Evolutionary conservation across 2,888 invertebrate genomes (phyloP), one percentile per base, ranked within the genome.

Genomic region (Sphaerophoria taeniata): DNA sequence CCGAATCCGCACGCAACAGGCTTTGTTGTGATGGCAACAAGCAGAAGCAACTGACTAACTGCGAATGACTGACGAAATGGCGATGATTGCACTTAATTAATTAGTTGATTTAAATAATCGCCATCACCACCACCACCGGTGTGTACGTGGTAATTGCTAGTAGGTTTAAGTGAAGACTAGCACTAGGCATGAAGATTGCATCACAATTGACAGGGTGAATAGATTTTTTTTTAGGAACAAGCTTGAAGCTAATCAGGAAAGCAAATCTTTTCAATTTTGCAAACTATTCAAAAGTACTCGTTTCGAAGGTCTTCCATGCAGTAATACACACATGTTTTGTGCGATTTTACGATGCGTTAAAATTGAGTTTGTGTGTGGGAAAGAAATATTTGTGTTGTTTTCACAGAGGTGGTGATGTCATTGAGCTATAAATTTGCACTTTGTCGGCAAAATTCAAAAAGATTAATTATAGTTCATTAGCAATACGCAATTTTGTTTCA

Each of bases 1-100:
- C 55, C 75, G 80, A 67, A 84, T 80, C 55, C 75, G 80, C 75
- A 84, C 71, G 80, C 80, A 79, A 61, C 16, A 1, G 4, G 36
- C 55, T 9, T 14, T 71, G 16, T 60, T 69, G 49, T 60, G 60
- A 14, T 39, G n/a, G 12, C 11, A 6, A 60, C 60, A 9, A 12
- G 24, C 24, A 24, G 24, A 24, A 24, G 24, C 24, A 1, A 24
- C 24, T 24, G 24, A 24, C 24, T 24, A 24, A 24, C 24, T 24
- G 24, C 24, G 24, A 24, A 24, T 6, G 14, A 47, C 31, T 9
- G 33, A 63, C 45, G 31, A 55, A 55, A 6, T 3, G 7, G 65
- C 34, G 16, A 69, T 33, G 31, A 36, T 60, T 72, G 58, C 12
- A 34, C 53, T 75, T 71, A 79, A 79, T 84, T 80, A 80, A 71